Conservation (phyloP, 1,140 invertebrate species). For the Coptotermes formosanus region DNA sequence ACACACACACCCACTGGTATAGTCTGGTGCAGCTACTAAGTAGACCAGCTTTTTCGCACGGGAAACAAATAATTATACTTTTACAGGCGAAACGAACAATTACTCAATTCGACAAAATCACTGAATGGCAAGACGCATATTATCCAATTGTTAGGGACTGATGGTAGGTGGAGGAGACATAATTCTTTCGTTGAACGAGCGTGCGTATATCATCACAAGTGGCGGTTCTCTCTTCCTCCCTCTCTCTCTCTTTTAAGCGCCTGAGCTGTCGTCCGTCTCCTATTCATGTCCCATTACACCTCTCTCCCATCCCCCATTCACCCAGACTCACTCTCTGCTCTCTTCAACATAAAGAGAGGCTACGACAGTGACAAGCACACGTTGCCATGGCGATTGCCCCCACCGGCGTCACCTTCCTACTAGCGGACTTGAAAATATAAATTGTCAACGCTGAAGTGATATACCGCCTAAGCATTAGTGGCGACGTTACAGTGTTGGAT, state of each 20-base stretch:
- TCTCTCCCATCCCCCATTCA: not conserved
- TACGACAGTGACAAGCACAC: conserved; percentile 6
- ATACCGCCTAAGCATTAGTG: too few species aligned
- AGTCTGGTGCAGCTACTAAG: not conserved
- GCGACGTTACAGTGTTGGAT: too few species aligned
- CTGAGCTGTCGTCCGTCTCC: not conserved
- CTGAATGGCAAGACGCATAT: not conserved
- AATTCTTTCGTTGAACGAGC: conserved; percentile 3
- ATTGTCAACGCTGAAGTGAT: not conserved
- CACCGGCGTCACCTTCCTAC: conserved; percentile 6
- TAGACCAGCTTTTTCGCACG: not conserved
- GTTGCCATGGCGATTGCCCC: conserved; percentile 15
- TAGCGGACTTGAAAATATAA: not conserved
- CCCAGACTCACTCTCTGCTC: not conserved
- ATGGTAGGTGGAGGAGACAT: not conserved
- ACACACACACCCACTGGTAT: not conserved
- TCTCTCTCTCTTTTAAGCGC: not conserved
- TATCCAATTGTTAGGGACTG: not conserved
- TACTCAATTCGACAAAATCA: not conserved
- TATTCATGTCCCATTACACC: conserved; percentile 16
- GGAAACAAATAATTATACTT: not conserved
- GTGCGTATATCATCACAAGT: conserved; percentile 1
- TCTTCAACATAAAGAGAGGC: not conserved
- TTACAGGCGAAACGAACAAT: not conserved
- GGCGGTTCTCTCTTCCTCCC: not conserved